Conservation (phyloP, 2,113 vertebrate genomes). For the Calonectris borealis region DNA sequence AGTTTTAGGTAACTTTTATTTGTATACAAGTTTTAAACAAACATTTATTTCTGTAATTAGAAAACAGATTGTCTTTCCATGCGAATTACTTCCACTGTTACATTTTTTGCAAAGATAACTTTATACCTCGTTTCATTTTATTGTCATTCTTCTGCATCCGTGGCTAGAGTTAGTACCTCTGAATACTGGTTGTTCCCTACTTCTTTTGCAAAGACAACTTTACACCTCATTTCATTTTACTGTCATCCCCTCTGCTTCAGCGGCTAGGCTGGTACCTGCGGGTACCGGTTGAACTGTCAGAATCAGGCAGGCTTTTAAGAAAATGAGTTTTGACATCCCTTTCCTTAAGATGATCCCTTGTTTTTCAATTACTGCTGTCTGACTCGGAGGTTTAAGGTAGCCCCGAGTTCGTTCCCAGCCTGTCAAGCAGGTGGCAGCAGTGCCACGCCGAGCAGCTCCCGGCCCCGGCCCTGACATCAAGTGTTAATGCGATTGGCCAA, state of each 20-base stretch:
- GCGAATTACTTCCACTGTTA: not conserved
- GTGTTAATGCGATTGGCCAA: constrained; percentile 86
- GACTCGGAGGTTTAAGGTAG: not conserved
- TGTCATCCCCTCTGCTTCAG: not conserved
- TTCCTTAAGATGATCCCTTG: constrained; percentile 18
- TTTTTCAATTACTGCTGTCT: constrained; percentile 2
- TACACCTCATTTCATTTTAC: not conserved
- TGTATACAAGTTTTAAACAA: not conserved
- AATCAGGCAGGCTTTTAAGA: constrained; percentile 47
- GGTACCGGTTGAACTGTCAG: constrained; percentile 5
- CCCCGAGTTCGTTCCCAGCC: not conserved
- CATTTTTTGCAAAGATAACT: not conserved
- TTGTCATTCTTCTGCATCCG: not conserved
- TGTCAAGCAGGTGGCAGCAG: constrained; percentile 90
- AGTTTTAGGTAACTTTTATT: not conserved
- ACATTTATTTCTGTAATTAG: not conserved
- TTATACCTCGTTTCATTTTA: not conserved
- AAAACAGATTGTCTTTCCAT: not conserved
- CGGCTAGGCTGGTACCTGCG: not conserved
- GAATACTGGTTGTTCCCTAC: not conserved
- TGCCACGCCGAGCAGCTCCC: constrained; percentile 67
- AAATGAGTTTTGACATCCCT: constrained; percentile 50
- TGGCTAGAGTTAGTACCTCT: not conserved
- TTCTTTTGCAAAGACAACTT: not conserved
- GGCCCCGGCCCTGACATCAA: constrained; percentile 68